phyloP scores from a whole-genome alignment of 2,888 invertebrate genomes.

The Agrypnus murinus region DNA sequence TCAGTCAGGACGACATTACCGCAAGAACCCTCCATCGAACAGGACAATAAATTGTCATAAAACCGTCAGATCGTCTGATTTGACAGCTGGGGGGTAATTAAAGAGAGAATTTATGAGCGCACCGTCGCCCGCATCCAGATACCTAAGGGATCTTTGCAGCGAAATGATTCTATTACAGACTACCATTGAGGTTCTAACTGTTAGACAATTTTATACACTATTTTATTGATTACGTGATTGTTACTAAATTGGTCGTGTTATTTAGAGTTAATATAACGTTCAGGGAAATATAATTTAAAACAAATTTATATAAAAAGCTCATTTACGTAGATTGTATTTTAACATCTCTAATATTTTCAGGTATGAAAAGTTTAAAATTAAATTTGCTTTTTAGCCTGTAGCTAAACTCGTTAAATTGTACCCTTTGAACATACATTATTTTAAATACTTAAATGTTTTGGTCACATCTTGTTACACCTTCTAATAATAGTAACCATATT shows the following conservation, averaged over 20 bases:
- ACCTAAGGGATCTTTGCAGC: conserved; percentile 58
- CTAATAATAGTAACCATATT: too few species aligned
- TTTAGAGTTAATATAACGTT: neutral
- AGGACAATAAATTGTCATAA: conserved; percentile 79
- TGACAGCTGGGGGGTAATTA: conserved; percentile 76
- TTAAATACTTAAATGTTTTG: too few species aligned
- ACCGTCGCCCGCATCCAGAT: conserved; percentile 70
- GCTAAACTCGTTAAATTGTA: too few species aligned
- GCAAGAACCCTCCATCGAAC: conserved; percentile 76
- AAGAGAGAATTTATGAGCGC: conserved; percentile 72
- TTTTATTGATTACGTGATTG: conserved; percentile 35
- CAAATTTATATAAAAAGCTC: too few species aligned
- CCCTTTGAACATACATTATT: too few species aligned
- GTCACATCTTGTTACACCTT: too few species aligned
- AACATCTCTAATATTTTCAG: too few species aligned
- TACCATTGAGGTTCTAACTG: conserved; percentile 37
- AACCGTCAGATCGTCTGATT: conserved; percentile 84
- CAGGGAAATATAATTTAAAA: too few species aligned
- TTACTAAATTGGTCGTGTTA: neutral
- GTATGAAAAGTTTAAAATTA: too few species aligned
- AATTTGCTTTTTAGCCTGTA: too few species aligned
- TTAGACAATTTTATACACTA: conserved; percentile 24
- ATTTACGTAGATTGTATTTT: too few species aligned
- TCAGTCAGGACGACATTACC: conserved; percentile 80
- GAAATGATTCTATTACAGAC: conserved; percentile 49